These are phyloP conservation scores for Mantis religiosa DNA, from an alignment of 2,888 invertebrate genomes.

Conservation along the genomic window DNA sequence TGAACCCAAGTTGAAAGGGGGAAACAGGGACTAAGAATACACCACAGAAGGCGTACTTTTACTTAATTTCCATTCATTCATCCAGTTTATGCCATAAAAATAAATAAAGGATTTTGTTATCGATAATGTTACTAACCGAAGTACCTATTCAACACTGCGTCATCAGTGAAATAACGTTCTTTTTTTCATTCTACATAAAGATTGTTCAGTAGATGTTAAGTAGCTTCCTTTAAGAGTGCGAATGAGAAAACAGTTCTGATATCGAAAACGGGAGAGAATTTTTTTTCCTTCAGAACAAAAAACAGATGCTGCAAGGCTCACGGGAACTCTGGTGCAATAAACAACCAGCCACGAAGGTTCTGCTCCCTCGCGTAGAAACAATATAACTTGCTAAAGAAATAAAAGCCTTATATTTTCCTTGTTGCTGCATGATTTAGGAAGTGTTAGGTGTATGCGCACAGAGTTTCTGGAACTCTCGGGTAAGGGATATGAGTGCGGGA, in stretches of 20 bases:
- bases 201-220: background rate
- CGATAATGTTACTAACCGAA: too few relatives aligned
- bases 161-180: too few relatives aligned
- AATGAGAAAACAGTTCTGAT: background rate
- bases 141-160: too few relatives aligned
- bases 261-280: background rate
- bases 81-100: too few relatives aligned
- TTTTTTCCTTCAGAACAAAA: background rate
- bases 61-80: too few relatives aligned
- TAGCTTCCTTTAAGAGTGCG: background rate
- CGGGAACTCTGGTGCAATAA: background rate
- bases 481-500: background rate
- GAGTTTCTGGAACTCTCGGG: background rate
- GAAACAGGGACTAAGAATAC: too few relatives aligned
- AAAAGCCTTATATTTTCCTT: background rate
- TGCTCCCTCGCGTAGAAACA: background rate
- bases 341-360: background rate
- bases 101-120: too few relatives aligned
- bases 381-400: background rate
- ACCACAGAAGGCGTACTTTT: too few relatives aligned
- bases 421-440: background rate
- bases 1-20: too few relatives aligned
- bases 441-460: background rate
- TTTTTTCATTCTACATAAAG: too few relatives aligned
- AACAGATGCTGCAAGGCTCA: background rate